Evolutionary conservation across 2,888 invertebrate species (phyloP), one percentile per base, ranked within the genome.

Genomic region (Aromia moschata): DNA sequence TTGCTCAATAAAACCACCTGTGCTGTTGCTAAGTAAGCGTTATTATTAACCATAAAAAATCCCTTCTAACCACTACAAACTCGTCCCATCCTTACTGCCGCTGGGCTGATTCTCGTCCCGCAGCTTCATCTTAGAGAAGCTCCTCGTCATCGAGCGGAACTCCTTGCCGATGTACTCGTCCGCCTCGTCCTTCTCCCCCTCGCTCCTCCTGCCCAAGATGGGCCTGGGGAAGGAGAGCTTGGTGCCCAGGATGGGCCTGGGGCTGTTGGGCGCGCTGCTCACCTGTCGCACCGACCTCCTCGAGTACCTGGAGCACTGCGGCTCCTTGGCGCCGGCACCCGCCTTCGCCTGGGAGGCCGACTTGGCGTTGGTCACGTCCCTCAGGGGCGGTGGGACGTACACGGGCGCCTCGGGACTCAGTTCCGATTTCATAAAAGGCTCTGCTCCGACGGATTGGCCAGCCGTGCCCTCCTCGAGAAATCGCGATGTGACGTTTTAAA

Each of bases 361-460:
- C 7, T 56, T 58, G 38, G 55, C 56, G 15, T 55, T 47, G 17
- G 58, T 51, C 7, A 49, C 64, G 60, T 67, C 58, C 38, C 63
- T 60, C 20, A 62, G 30, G n/a, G 67, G 63, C 3, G 69, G 68
- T 0, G 72, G 71, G 10, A 71, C 63, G 45, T 71, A 72, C 41
- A 68, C 36, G 9, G 71, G 69, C 10, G 71, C 72, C 46, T 72
- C 69, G 41, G 72, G 72, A 49, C 70, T 68, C 33, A 71, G 63
- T 60, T 68, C 64, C 11, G 69, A 66, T 60, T 65, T 66, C 70
- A 69, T 70, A 62, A 60, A 56, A 51, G 40, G 7, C 30, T 17
- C 12, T 18, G n/a, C 11, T 11, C 41, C 17, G 41, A 33, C 52
- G 12, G 25, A 11, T 38, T 9, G 11, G 12, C 37, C 18, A 11